Evolutionary conservation across 2,888 invertebrate species (phyloP).

Genomic region (Sarcophaga carnaria): DNA sequence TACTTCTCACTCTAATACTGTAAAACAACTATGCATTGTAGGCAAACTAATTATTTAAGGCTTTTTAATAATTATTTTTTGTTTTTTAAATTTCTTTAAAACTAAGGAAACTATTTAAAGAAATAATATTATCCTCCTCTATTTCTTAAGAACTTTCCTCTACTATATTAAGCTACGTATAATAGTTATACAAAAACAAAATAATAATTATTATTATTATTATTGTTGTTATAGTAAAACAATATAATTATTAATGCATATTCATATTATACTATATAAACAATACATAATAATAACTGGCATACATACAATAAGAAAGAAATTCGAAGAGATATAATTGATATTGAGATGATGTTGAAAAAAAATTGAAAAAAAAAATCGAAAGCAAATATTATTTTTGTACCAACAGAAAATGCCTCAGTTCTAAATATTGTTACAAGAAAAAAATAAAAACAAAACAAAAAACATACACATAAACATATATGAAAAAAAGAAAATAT

Average conservation of each 20-base stretch:
- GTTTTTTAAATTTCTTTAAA: conserved; percentile 23
- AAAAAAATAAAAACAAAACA: not conserved
- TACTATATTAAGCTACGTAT: conserved; percentile 16
- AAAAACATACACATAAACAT: not conserved
- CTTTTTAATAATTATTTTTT: conserved; percentile 7
- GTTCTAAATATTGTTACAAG: conserved; percentile 42
- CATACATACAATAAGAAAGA: conserved; percentile 11
- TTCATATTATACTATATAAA: conserved; percentile 11
- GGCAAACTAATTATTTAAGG: conserved; percentile 8
- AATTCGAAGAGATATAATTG: not conserved
- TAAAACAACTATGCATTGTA: conserved; percentile 15
- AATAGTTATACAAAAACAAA: too few relatives aligned
- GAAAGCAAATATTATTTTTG: conserved; percentile 54
- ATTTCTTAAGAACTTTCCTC: conserved; percentile 37
- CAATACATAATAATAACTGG: not conserved
- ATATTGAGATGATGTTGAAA: too few relatives aligned
- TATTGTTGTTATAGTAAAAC: not conserved
- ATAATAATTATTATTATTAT: too few relatives aligned
- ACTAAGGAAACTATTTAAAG: conserved; percentile 18
- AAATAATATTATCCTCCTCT: not conserved
- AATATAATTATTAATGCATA: not conserved
- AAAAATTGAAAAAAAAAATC: conserved; percentile 22
- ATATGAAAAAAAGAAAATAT: conserved; percentile 7
- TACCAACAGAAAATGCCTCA: conserved; percentile 53
- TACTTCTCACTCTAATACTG: not conserved